Percentiles rank a stretch among this genome's conserved stretches.
These are phyloP conservation scores for Cuniculus paca DNA, from an alignment of 2,797 vertebrate genomes.

Conservation along the genomic window DNA sequence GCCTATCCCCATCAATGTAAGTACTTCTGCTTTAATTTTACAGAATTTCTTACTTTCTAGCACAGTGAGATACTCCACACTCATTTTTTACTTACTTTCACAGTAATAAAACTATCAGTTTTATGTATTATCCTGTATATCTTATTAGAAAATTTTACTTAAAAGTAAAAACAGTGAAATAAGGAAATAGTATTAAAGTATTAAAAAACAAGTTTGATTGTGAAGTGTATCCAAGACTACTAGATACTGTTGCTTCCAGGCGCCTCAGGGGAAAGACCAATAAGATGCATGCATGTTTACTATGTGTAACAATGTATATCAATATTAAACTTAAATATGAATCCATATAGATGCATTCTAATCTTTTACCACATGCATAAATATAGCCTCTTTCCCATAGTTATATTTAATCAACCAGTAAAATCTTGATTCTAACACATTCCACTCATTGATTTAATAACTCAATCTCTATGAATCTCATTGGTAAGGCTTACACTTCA, in stretches of 20 bases:
- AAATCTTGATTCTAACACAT: background rate
- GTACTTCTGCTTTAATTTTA: background rate
- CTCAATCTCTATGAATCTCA: background rate
- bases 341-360: background rate
- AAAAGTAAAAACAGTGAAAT: background rate
- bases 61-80: background rate
- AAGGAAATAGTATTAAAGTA: background rate
- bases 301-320: background rate
- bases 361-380: background rate
- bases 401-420: background rate
- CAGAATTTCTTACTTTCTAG: background rate
- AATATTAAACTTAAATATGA: background rate
- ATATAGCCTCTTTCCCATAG: background rate
- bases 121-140: background rate
- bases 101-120: background rate
- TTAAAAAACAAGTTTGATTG: background rate
- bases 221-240: background rate
- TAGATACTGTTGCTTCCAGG: background rate
- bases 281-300: background rate
- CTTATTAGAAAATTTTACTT: background rate
- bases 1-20: background rate
- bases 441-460: background rate
- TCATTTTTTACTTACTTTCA: background rate
- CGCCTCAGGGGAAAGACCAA: background rate
- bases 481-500: background rate